Evolutionary conservation across 1,140 invertebrate genomes (phyloP).

Genomic region (Trichomalopsis sarcophagae): DNA sequence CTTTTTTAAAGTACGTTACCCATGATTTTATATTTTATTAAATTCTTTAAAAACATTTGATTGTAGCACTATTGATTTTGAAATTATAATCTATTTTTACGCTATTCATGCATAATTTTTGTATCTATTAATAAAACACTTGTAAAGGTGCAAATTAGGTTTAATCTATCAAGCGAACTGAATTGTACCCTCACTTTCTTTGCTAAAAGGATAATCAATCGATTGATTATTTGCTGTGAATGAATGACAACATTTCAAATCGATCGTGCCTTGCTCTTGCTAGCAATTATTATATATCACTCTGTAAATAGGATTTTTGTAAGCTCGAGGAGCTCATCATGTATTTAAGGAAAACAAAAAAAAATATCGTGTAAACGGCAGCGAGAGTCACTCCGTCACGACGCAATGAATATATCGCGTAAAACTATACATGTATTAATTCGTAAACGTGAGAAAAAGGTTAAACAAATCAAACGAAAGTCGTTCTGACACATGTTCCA

Average conservation of each 20-base stretch:
- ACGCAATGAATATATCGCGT: neutral
- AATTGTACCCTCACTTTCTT: constrained; percentile 38
- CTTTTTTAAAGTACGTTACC: neutral
- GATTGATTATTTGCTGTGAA: constrained; percentile 46
- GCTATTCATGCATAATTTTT: constrained; percentile 30
- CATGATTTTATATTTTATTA: neutral
- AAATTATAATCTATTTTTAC: constrained; percentile 19
- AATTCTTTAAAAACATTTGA: neutral
- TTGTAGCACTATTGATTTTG: neutral
- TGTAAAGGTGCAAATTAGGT: constrained; percentile 20
- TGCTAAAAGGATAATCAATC: constrained; percentile 1
- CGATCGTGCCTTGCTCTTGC: constrained; percentile 53
- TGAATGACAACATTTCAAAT: constrained; percentile 51
- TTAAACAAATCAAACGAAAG: constrained; percentile 21
- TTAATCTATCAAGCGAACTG: constrained; percentile 25
- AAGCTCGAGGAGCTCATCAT: constrained; percentile 45
- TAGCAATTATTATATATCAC: constrained; percentile 47
- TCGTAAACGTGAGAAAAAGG: constrained; percentile 2
- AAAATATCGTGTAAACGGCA: neutral
- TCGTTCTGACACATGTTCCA: neutral
- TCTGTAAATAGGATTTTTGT: constrained; percentile 53
- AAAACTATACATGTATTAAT: constrained; percentile 1
- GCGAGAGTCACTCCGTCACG: neutral
- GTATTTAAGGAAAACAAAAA: constrained; percentile 42
- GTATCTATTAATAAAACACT: neutral